A percentile compares a stretch with the other conserved stretches of the same genome.
phyloP scores from a whole-genome alignment of 2,888 invertebrate genomes.

The Mamestra brassicae region DNA sequence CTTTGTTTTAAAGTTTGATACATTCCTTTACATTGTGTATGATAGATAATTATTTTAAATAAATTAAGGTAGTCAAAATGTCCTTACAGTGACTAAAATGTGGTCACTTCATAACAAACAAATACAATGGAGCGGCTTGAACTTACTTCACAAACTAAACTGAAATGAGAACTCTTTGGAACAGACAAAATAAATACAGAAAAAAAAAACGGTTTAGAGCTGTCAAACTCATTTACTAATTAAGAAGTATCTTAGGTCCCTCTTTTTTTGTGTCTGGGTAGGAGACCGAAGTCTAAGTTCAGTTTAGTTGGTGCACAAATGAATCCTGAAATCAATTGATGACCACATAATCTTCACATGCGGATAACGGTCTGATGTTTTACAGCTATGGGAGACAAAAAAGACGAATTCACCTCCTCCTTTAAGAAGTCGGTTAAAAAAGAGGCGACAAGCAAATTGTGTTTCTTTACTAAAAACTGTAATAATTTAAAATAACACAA shows the following conservation, averaged over 20 bases:
- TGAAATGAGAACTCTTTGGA: conserved; percentile 6
- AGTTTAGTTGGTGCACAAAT: neutral
- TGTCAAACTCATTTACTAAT: neutral
- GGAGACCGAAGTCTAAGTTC: neutral
- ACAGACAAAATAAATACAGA: neutral
- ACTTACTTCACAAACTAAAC: neutral
- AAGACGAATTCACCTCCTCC: conserved; percentile 4
- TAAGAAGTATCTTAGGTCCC: no score
- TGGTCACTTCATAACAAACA: neutral
- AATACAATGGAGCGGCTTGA: neutral
- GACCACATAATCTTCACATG: conserved; percentile 21
- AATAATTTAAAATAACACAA: conserved; percentile 28
- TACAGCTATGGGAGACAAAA: conserved; percentile 27
- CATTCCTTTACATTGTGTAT: conserved; percentile 64
- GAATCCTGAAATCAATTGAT: neutral
- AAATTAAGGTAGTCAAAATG: conserved; percentile 39
- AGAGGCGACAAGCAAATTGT: conserved; percentile 34
- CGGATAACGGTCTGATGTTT: neutral
- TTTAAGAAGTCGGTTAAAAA: conserved; percentile 29
- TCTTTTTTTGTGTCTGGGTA: neutral
- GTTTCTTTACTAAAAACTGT: conserved; percentile 29
- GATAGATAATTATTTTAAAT: conserved; percentile 47
- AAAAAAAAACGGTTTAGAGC: neutral
- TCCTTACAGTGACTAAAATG: no score
- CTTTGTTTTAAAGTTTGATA: conserved; percentile 66